A percentile compares a stretch with the other conserved stretches of the same genome.
These are phyloP conservation scores for Camelus bactrianus DNA, from an alignment of 2,113 vertebrate genomes.

Conservation along the genomic window DNA sequence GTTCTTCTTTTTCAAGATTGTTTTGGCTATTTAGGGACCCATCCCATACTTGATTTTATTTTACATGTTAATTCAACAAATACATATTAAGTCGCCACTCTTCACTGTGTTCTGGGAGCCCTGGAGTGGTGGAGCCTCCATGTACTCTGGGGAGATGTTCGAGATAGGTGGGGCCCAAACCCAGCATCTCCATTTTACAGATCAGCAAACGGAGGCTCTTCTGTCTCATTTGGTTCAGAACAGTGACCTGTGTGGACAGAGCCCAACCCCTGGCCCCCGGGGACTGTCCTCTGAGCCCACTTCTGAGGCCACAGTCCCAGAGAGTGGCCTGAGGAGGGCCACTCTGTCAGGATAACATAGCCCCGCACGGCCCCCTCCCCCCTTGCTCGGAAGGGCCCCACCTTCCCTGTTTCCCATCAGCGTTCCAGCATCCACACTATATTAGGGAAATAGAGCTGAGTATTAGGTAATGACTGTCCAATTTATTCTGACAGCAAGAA, in stretches of 20 bases:
- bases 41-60: background rate
- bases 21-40: background rate
- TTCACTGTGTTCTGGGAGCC: background rate
- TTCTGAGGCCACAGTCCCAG: background rate
- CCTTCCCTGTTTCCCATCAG: conserved; percentile 29
- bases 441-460: conserved; percentile 33
- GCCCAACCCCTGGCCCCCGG: background rate
- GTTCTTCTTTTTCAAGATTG: background rate
- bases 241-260: background rate
- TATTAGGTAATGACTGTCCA: conserved; percentile 60
- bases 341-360: background rate
- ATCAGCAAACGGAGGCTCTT: background rate
- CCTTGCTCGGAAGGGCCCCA: background rate
- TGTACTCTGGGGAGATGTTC: background rate
- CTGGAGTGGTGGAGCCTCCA: background rate
- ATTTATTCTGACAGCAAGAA: conserved; percentile 76
- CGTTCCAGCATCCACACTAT: background rate
- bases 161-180: background rate
- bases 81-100: background rate
- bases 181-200: background rate
- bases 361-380: background rate
- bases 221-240: background rate
- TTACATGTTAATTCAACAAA: background rate
- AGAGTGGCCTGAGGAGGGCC: background rate
- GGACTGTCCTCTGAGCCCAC: background rate